Percentiles rank a stretch among this genome's conserved stretches.
These are phyloP conservation scores for Pseudococcus jackbeardsleyi DNA, from an alignment of 2,888 invertebrate species.

Conservation along the genomic window DNA sequence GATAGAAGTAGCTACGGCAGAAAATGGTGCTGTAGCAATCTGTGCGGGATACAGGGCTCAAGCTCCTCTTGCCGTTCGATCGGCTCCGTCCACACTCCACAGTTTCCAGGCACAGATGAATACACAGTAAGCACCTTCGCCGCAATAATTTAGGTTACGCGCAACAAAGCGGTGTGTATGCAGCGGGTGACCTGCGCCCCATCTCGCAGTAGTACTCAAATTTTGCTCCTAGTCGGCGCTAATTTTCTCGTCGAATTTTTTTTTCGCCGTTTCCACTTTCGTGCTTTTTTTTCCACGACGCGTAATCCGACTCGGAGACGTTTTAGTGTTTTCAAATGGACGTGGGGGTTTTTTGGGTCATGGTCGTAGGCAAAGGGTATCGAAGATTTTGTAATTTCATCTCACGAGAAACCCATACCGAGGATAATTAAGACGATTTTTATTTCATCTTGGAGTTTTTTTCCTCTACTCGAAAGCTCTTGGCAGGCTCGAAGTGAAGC, in stretches of 20 bases:
- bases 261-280: background rate
- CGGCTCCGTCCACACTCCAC: constrained; percentile 60
- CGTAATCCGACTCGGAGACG: background rate
- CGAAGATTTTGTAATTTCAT: background rate
- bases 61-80: constrained; percentile 60
- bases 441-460: background rate
- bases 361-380: background rate
- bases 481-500: background rate
- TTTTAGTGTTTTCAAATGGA: background rate
- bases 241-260: constrained; percentile 16
- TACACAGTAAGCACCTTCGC: constrained; percentile 60
- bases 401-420: background rate
- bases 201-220: constrained; percentile 48
- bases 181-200: constrained; percentile 58
- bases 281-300: background rate
- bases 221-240: constrained; percentile 7
- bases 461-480: background rate
- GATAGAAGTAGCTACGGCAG: constrained; percentile 51
- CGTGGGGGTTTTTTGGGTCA: constrained; percentile 22
- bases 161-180: constrained; percentile 58
- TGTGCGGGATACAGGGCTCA: constrained; percentile 60
- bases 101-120: constrained; percentile 59
- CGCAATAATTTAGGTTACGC: constrained; percentile 61
- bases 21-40: constrained; percentile 60
- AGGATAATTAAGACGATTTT: background rate